A percentile compares a stretch with the other conserved stretches of the same genome.
phyloP scores from a whole-genome alignment of 1,140 invertebrate species.

The Ostrea denselamellosa region DNA sequence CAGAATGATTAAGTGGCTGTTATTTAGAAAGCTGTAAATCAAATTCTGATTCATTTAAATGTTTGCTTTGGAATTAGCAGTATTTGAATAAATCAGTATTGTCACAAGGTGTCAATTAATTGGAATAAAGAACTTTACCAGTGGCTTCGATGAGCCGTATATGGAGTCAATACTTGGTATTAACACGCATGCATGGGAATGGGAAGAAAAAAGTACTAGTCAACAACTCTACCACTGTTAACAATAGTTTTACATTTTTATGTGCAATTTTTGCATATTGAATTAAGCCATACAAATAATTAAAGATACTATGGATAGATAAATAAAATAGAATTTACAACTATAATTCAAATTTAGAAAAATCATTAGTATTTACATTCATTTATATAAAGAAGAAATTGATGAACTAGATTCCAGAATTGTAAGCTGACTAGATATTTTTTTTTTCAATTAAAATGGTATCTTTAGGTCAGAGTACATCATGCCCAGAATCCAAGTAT shows the following conservation, averaged over 20 bases:
- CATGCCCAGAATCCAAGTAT: neutral
- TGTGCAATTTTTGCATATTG: neutral
- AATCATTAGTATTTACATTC: neutral
- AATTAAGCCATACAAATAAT: neutral
- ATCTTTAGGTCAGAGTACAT: conserved; percentile 8
- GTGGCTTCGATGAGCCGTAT: conserved; percentile 1
- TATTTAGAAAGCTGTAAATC: conserved; percentile 49
- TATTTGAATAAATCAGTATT: conserved; percentile 40
- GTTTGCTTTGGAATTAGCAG: conserved; percentile 47
- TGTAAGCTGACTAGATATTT: conserved; percentile 6
- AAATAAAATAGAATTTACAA: neutral
- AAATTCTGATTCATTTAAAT: conserved; percentile 48
- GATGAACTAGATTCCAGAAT: neutral
- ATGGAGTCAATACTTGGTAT: neutral
- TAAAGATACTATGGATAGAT: neutral
- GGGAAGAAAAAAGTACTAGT: neutral
- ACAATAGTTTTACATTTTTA: neutral
- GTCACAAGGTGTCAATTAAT: conserved; percentile 31
- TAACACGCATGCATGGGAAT: neutral
- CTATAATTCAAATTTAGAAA: neutral
- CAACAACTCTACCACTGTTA: neutral
- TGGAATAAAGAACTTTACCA: conserved; percentile 37
- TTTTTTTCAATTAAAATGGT: conserved; percentile 5
- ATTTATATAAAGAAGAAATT: neutral
- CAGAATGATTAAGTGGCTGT: conserved; percentile 47